Evolutionary conservation across 2,113 vertebrate species (phyloP), one percentile per base, ranked within the genome.

Genomic region (Formicarius rufipectus): DNA sequence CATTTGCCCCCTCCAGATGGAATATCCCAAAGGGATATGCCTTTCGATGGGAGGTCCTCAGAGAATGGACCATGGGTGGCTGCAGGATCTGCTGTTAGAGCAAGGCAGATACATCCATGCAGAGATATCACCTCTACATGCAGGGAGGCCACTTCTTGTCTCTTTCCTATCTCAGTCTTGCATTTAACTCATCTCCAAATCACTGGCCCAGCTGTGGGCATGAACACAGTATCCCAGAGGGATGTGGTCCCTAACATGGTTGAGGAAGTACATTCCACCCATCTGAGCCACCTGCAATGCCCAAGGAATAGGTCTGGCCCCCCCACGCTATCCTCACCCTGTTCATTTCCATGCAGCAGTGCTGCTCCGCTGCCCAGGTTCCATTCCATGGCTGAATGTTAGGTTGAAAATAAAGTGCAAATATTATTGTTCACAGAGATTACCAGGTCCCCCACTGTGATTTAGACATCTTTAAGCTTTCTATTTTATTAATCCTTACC

Each of bases 381-480:
- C 58, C 0, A 3, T 63, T 76, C 53, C 76, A 11, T 7, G 37
- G 39, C 66, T 91, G 49, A 62, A 23, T 66, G 60, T 44, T 56
- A 8, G 40, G 64, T 76, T 49, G 69, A 75, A 93, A 91, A 93
- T 14, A 76, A 83, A 96, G 95, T 28, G 67, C 78, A 96, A 91
- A 94, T 93, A 90, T 87, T 95, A 56, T 91, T 91, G 89, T 91
- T 96, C 84, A 91, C 84, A 95, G 78, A 90, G 82, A 82, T 83
- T 49, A 67, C 50, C 67, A 50, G 68, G 71, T 95, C 75, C 87
- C 84, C 67, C 82, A 14, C 87, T 50, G 90, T 10, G 82, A 97
- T 80, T 85, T 55, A 66, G 75, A 71, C 93, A 83, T 93, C 84
- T 91, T 94, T 89, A 87, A 76, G 76, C 69, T 73, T 87, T 84